A percentile compares a stretch with the other conserved stretches of the same genome.
These are phyloP conservation scores for Heteromurus nitidus DNA, from an alignment of 2,888 invertebrate genomes.

Conservation along the genomic window DNA sequence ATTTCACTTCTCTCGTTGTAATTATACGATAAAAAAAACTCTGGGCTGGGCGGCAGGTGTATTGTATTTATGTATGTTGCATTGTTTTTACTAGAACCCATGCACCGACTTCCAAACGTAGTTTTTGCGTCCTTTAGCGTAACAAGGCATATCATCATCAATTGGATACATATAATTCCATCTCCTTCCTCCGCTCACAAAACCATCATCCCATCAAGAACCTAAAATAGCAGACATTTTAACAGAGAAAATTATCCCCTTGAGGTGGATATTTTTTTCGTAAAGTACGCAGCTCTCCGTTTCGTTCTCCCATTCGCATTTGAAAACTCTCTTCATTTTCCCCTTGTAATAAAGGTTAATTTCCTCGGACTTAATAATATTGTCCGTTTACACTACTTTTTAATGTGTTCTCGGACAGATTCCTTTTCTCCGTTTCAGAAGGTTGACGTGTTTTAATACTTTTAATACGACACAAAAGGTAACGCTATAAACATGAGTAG, in stretches of 20 bases:
- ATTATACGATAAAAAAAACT: no score
- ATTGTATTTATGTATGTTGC: neutral
- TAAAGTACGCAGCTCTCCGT: neutral
- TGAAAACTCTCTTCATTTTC: constrained; percentile 59
- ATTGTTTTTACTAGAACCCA: neutral
- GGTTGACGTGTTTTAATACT: neutral
- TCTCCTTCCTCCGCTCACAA: neutral
- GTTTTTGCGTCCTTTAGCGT: no score
- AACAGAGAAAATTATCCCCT: constrained; percentile 27
- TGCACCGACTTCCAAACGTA: no score
- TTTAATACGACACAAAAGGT: neutral
- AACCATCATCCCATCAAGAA: neutral
- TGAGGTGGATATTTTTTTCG: neutral
- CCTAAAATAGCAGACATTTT: constrained; percentile 12
- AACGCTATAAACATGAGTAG: neutral
- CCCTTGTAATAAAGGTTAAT: constrained; percentile 62
- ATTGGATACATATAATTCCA: no score
- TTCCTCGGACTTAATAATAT: constrained; percentile 37
- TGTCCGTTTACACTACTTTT: constrained; percentile 19
- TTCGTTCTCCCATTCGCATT: constrained; percentile 16
- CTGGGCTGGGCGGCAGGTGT: constrained; percentile 1
- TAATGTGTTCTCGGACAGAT: constrained; percentile 18
- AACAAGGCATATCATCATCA: no score
- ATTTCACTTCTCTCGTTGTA: neutral
- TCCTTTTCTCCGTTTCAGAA: neutral